Base-by-base conservation (phyloP, 2,888 invertebrate genomes). In the Lasioglossum morio region DNA sequence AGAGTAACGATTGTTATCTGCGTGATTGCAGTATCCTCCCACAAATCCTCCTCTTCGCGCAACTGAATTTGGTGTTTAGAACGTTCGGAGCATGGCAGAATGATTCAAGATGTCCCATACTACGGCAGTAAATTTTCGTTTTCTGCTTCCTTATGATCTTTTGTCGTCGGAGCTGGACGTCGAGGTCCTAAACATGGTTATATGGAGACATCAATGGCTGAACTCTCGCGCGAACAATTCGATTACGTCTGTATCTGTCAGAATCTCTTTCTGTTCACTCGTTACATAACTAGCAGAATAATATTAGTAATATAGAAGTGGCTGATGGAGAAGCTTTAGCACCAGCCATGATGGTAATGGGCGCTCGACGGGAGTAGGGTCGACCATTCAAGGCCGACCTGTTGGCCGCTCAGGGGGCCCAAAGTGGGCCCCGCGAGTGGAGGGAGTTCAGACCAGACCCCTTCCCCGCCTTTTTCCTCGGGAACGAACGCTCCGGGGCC, bases 361-460 rank as follows among this genome's bases (percentile, higher is more conserved):
- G 81, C 77, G 80, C 80, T 78, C 80, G 84, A 46, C 76, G 81
- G 81, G 84, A 82, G 87, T 86, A 85, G 85, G 89, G 85, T 79
- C 83, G 84, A 80, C 87, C 82, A 90, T 90, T 91, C 94, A 94
- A 94, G 94, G 94, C 90, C 94, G 92, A 92, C 93, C 90, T 92
- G 94, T 92, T 92, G 92, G 90, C 90, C 91, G 92, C 91, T 91
- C 87, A 92, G 93, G 92, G 82, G 82, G 76, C 89, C 92, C 72
- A 82, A 91, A 81, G 84, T 84, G 90, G 91, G 90, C 86, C 87
- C 88, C 82, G 73, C 34, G 48, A 82, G 74, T 80, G 82, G 86
- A 75, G 88, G 84, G 84, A 81, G 77, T 75, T 78, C 79, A 76
- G 77, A 69, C 69, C 69, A 75, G 72, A 78, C 78, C 74, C 79